Base-by-base conservation (phyloP, 92 coral and sea anemone genomes). In the Zoanthus sociatus region DNA sequence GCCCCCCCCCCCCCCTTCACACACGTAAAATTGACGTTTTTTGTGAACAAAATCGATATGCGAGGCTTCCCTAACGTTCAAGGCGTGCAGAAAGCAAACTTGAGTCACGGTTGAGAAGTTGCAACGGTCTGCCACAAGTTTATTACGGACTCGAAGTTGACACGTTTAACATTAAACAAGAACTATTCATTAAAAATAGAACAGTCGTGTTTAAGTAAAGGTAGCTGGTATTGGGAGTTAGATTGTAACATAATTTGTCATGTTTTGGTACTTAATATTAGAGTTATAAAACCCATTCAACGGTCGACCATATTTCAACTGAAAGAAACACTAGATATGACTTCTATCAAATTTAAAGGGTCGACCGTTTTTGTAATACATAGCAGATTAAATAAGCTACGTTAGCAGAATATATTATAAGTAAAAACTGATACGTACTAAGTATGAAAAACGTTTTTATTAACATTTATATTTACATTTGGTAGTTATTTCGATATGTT, bases 261-360 rank as follows among this genome's bases (percentile, higher is more conserved):
- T 71, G 75, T 71, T 71, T 71, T 31, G 75, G 2, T 71, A 71
- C 32, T 71, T 72, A 72, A 72, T 72, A 54, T 16, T 72, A 72
- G 77, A 72, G 77, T 72, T 72, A 72, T 53, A 72, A 72, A 72
- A 72, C 77, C 13, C 20, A 72, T 72, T 72, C 77, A 72, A 72
- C 77, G 77, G 77, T 72, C 53, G 77, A 72, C 77, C 77, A 45
- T 72, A 72, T 72, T 72, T 72, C 7, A 72, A 66, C 71, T 17
- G 71, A 66, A 66, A 66, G 33, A 66, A 66, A 66, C 71, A 71
- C 75, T 71, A 71, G 14, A 71, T 6, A 30, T 71, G 75, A 31
- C 32, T 71, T 71, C 47, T 66, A n/a, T 66, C 71, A 66, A 66
- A 32, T 17, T 66, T 66, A n/a, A 2, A 32, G 71, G 71, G 71